Conservation (phyloP, 2,888 invertebrate species). For the Anorthoa munda region DNA sequence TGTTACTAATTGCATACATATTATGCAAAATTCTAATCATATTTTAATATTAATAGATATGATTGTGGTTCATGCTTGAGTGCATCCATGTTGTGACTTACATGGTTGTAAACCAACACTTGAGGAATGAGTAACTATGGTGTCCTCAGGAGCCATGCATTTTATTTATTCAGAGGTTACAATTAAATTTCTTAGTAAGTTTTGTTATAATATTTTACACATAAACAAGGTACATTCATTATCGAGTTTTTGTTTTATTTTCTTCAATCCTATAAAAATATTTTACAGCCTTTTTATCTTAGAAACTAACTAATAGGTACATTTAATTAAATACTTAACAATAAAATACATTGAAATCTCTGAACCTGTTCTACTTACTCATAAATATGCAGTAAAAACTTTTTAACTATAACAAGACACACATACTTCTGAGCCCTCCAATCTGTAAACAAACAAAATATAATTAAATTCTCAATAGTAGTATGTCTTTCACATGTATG, state of each 20-base stretch:
- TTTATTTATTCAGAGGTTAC: constrained; percentile 36
- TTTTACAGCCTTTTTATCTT: constrained; percentile 66
- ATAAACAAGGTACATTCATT: constrained; percentile 66
- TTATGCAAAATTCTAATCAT: background rate
- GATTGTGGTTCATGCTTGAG: background rate
- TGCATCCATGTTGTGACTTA: constrained; percentile 14
- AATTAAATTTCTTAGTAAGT: constrained; percentile 54
- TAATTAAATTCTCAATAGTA: background rate
- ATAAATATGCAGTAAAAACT: background rate
- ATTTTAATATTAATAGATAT: constrained; percentile 5
- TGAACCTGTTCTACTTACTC: constrained; percentile 22
- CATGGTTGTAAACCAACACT: background rate
- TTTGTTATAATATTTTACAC: constrained; percentile 67
- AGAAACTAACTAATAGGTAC: constrained; percentile 21
- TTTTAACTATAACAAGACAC: constrained; percentile 83
- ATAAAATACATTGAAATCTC: constrained; percentile 29
- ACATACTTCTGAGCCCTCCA: constrained; percentile 81
- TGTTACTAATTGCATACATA: background rate
- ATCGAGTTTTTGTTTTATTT: constrained; percentile 68
- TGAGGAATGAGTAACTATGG: constrained; percentile 5
- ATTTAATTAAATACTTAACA: constrained; percentile 27
- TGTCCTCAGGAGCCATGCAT: background rate
- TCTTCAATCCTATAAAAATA: constrained; percentile 44
- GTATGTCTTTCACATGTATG: background rate
- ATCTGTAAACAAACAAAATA: constrained; percentile 76